Conservation (phyloP, 2,888 invertebrate species). For the Hyposoter dolosus region DNA sequence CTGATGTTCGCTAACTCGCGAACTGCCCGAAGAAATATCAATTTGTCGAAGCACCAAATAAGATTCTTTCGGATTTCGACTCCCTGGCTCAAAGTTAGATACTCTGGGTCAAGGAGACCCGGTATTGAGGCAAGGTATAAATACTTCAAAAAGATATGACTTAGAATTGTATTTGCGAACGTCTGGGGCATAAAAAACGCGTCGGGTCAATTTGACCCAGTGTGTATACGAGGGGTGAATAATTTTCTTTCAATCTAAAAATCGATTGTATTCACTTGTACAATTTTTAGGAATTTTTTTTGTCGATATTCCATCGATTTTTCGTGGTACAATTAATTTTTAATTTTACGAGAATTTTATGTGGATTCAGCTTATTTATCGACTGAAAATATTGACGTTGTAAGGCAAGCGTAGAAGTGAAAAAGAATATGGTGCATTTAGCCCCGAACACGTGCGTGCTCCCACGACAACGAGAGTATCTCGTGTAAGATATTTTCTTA, state of each 20-base stretch:
- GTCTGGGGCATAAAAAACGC: too few species aligned
- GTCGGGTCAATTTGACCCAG: too few species aligned
- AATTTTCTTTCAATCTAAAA: too few species aligned
- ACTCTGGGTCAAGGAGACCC: background rate
- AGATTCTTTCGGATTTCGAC: constrained; percentile 40
- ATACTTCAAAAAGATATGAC: too few species aligned
- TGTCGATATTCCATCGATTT: background rate
- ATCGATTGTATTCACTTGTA: too few species aligned
- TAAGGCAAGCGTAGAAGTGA: background rate
- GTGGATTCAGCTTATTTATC: background rate
- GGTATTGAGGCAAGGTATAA: too few species aligned
- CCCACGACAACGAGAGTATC: constrained; percentile 75
- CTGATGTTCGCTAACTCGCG: constrained; percentile 58
- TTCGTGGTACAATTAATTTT: too few species aligned
- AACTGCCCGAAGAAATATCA: constrained; percentile 66
- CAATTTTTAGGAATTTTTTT: too few species aligned
- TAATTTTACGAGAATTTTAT: too few species aligned
- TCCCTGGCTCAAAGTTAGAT: background rate
- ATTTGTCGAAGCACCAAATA: constrained; percentile 63
- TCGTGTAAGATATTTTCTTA: constrained; percentile 76
- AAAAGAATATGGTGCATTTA: constrained; percentile 14
- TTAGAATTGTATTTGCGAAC: too few species aligned
- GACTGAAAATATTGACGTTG: background rate
- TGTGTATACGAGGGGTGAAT: too few species aligned
- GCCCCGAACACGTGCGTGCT: constrained; percentile 37